phyloP scores from a whole-genome alignment of 2,888 invertebrate species.

The Abrostola tripartita region DNA sequence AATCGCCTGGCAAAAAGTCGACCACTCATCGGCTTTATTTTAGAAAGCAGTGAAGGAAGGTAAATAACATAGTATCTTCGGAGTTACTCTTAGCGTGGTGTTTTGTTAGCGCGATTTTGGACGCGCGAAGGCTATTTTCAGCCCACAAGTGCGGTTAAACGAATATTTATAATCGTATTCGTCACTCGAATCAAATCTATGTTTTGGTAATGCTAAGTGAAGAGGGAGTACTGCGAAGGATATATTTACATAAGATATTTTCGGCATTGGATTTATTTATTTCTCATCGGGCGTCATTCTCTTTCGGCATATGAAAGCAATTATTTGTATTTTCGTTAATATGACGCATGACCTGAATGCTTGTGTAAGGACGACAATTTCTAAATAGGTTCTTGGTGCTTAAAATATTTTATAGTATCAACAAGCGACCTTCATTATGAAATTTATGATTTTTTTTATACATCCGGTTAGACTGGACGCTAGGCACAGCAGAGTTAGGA shows the following conservation, averaged over 20 bases:
- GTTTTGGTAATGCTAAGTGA: constrained; percentile 82
- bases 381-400: constrained; percentile 43
- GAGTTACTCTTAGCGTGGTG: constrained; percentile 72
- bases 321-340: constrained; percentile 76
- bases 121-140: constrained; percentile 73
- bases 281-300: constrained; percentile 77
- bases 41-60: constrained; percentile 79
- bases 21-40: constrained; percentile 84
- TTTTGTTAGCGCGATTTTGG: constrained; percentile 76
- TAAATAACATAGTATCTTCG: constrained; percentile 83
- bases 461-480: no score
- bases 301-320: constrained; percentile 81
- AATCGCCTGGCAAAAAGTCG: constrained; percentile 81
- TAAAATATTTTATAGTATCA: neutral
- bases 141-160: constrained; percentile 67
- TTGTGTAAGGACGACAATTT: constrained; percentile 68
- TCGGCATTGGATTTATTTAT: constrained; percentile 77
- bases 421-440: neutral
- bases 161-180: constrained; percentile 83
- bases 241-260: constrained; percentile 84
- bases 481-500: no score
- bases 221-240: constrained; percentile 73
- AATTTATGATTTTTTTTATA: no score
- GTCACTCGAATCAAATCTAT: constrained; percentile 77
- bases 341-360: constrained; percentile 82